These are phyloP conservation scores for Oxyteleia sp. DNA, from an alignment of 2,888 invertebrate genomes.

Conservation along the genomic window DNA sequence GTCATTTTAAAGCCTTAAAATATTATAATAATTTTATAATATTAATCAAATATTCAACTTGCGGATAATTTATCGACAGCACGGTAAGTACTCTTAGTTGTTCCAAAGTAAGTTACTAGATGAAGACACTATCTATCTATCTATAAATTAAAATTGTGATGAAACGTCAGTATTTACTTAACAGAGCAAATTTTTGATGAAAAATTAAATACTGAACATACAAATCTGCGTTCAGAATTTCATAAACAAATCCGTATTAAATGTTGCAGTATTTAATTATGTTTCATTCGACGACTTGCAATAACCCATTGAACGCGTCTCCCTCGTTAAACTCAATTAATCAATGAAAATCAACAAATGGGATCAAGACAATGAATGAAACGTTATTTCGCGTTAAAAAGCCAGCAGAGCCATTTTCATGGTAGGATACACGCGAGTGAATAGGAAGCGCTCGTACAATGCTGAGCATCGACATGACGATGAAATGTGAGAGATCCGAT, in stretches of 20 bases:
- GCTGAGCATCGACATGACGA: slow-evolving; percentile 33
- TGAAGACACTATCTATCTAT: slow-evolving; percentile 25
- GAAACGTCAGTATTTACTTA: too few species aligned
- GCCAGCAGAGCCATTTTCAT: slow-evolving; percentile 47
- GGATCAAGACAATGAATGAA: slow-evolving; percentile 42
- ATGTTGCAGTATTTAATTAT: too few species aligned
- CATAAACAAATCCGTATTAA: too few species aligned
- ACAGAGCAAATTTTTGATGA: too few species aligned
- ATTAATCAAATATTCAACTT: not conserved
- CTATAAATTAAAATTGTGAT: too few species aligned
- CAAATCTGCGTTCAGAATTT: not conserved
- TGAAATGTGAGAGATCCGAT: slow-evolving; percentile 61
- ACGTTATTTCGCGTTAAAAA: slow-evolving; percentile 24
- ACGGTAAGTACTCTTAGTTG: slow-evolving; percentile 2
- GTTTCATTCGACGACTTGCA: too few species aligned
- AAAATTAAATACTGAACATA: too few species aligned
- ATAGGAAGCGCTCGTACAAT: slow-evolving; percentile 37
- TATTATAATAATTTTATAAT: too few species aligned
- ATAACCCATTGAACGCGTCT: not conserved
- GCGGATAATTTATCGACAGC: slow-evolving; percentile 31
- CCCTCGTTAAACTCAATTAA: slow-evolving; percentile 32
- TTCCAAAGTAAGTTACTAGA: slow-evolving; percentile 3
- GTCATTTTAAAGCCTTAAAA: too few species aligned
- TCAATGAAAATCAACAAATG: slow-evolving; percentile 40
- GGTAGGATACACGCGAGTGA: slow-evolving; percentile 45